Evolutionary conservation across 2,113 vertebrate species (phyloP), one percentile per base, ranked within the genome.

Genomic region (Syrrhaptes paradoxus): DNA sequence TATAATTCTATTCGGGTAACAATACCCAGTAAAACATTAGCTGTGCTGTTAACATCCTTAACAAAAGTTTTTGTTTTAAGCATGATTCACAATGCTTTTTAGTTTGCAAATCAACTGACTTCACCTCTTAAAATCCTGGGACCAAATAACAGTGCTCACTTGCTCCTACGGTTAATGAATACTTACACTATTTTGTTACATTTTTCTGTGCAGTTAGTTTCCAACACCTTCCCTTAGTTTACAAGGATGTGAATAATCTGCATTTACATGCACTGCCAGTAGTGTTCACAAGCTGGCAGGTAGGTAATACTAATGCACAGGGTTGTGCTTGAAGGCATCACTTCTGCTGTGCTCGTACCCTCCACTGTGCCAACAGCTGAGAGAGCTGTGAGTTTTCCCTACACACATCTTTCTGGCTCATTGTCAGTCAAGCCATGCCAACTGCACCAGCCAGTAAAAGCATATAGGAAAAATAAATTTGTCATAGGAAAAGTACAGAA

Each of bases 401-500:
- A 73, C 86, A 84, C 94, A 88, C 95, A 97, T 98, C 97, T 97
- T 94, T 97, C 98, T 98, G 98, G 97, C 97, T 97, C 68, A 95
- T 97, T 97, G 96, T 98, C 97, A 97, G 96, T 72, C 96, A 90
- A 95, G 87, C 91, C 88, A 89, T 97, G 97, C 98, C 98, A 98
- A 55, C 95, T 95, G 87, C 77, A 84, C 93, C 94, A 89, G 97
- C 97, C 98, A 98, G 97, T 96, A 97, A 98, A 98, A 98, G 97
- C 97, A 97, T 98, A 98, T 98, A 98, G 98, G 97, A 97, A 98
- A 98, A 98, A 98, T 97, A 98, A 98, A 98, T 98, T 97, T 98
- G 97, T 98, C 97, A 96, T 96, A 97, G 97, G 97, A 97, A 98
- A 98, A 98, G 96, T 97, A 97, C 97, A 98, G 97, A 97, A 95